phyloP scores from a whole-genome alignment of 2,888 invertebrate genomes.

The Bugulina stolonifera region DNA sequence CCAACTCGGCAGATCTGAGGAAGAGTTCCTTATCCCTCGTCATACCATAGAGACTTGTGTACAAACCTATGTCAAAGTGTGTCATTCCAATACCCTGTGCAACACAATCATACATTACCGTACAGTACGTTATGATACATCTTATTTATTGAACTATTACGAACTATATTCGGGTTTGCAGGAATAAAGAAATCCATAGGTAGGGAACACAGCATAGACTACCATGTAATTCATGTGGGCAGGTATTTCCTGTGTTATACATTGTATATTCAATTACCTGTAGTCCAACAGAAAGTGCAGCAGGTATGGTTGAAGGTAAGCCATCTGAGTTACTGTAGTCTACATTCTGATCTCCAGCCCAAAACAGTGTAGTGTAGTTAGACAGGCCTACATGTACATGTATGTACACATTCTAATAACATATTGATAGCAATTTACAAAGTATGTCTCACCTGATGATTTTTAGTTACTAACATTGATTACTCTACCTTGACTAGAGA shows the following conservation, averaged over 20 bases:
- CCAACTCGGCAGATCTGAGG: slow-evolving; percentile 42
- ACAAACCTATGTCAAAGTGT: slow-evolving; percentile 47
- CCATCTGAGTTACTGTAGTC: slow-evolving; percentile 43
- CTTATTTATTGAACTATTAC: no score
- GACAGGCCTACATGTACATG: slow-evolving; percentile 39
- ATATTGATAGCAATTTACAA: no score
- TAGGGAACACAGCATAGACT: no score
- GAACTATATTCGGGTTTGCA: no score
- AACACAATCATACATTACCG: not conserved
- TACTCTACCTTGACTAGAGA: no score
- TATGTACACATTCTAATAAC: no score
- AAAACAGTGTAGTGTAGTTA: slow-evolving; percentile 40
- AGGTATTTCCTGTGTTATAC: no score
- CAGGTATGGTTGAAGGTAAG: slow-evolving; percentile 40
- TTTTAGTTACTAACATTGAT: no score
- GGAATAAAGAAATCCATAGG: no score
- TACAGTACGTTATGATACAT: no score
- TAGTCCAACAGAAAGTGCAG: slow-evolving; percentile 37
- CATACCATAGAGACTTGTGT: slow-evolving; percentile 37
- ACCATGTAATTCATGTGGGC: no score
- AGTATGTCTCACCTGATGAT: no score
- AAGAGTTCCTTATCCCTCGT: slow-evolving; percentile 38
- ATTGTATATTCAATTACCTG: slow-evolving; percentile 6
- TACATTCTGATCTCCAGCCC: slow-evolving; percentile 49
- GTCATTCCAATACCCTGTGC: slow-evolving; percentile 42